These are phyloP conservation scores for Pristionchus maxplancki DNA, from an alignment of 2,888 invertebrate genomes.

Conservation along the genomic window DNA sequence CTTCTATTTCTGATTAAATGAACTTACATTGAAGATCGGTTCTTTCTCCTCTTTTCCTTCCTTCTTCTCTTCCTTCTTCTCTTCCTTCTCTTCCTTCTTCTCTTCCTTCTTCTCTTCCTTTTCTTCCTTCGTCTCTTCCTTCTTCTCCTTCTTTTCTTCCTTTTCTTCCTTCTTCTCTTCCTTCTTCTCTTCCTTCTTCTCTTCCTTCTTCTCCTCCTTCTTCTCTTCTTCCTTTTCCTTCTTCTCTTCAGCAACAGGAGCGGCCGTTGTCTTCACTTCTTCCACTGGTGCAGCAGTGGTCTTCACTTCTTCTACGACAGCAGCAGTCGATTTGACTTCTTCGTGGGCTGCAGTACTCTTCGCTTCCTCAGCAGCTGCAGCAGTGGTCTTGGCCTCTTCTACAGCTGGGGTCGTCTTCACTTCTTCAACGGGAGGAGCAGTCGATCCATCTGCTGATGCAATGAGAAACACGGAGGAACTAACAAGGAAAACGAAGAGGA, in stretches of 20 bases:
- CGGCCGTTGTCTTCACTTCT: background rate
- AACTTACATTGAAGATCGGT: background rate
- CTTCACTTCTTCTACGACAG: background rate
- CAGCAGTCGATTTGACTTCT: background rate
- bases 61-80: background rate
- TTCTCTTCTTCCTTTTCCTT: background rate
- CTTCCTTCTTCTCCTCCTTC: background rate
- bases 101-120: too few species aligned
- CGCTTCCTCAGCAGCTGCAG: background rate
- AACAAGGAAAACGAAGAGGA: conserved; percentile 12
- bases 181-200: background rate
- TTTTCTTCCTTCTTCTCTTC: background rate
- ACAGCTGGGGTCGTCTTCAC: background rate
- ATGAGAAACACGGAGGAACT: background rate
- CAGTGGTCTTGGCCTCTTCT: background rate
- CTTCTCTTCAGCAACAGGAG: background rate
- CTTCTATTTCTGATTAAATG: background rate
- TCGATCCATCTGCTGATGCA: background rate
- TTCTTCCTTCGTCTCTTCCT: background rate
- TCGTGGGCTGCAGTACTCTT: background rate
- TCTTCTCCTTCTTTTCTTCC: background rate
- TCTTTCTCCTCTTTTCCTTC: background rate
- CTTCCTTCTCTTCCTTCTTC: background rate
- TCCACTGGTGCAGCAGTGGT: background rate
- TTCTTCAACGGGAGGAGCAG: background rate